Percentiles rank a stretch among this genome's conserved stretches.
Conservation (phyloP, 2,888 invertebrate species). For the Cantharis lateralis region DNA sequence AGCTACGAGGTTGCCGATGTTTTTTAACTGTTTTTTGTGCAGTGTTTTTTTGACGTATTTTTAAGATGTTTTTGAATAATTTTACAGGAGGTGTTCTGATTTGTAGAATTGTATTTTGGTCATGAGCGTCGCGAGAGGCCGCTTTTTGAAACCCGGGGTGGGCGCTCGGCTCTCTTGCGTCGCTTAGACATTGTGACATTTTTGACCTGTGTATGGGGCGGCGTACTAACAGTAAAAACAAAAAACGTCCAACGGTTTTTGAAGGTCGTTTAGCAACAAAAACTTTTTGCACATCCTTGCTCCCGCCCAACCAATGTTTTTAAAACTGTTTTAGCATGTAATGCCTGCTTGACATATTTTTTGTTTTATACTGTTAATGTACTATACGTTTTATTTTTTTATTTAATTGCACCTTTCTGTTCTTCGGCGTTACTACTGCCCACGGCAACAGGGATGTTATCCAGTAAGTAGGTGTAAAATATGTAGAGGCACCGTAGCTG, state of each 20-base stretch:
- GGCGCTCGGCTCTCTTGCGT: constrained; percentile 53
- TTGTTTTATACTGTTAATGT: constrained; percentile 46
- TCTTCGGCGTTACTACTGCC: constrained; percentile 63
- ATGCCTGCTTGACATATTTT: constrained; percentile 73
- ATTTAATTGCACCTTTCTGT: constrained; percentile 69
- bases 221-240: constrained; percentile 64
- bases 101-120: constrained; percentile 51
- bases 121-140: constrained; percentile 53
- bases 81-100: constrained; percentile 36
- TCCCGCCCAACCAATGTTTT: constrained; percentile 61
- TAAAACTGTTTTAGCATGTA: constrained; percentile 64
- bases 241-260: constrained; percentile 65
- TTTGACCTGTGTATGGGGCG: constrained; percentile 87
- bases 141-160: constrained; percentile 56
- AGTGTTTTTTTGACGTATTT: constrained; percentile 47
- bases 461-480: constrained; percentile 68
- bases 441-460: constrained; percentile 73
- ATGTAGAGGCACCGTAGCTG: constrained; percentile 31
- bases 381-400: constrained; percentile 67
- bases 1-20: constrained; percentile 36
- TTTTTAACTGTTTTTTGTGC: constrained; percentile 40
- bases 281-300: constrained; percentile 70
- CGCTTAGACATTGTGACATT: constrained; percentile 76
- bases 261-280: constrained; percentile 70
- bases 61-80: constrained; percentile 48